A percentile compares a stretch with the other conserved stretches of the same genome.
Evolutionary conservation across 2,888 invertebrate species (phyloP).

Genomic region (Protonemura montana): DNA sequence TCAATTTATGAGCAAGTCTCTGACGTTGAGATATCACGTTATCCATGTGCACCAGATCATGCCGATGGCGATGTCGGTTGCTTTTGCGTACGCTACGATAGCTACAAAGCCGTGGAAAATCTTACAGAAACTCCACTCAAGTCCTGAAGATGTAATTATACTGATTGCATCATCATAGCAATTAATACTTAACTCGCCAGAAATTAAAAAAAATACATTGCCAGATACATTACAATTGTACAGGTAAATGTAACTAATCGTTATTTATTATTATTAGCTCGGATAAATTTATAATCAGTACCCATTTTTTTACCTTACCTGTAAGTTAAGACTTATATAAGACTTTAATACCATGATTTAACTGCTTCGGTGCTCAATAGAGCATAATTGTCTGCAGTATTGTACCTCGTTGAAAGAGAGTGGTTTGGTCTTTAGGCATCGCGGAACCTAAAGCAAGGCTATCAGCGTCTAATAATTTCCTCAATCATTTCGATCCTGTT

Average conservation of each 20-base stretch:
- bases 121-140: neutral
- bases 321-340: neutral
- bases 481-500: neutral
- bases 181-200: neutral
- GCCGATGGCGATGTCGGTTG: neutral
- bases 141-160: neutral
- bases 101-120: neutral
- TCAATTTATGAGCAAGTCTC: constrained; percentile 24
- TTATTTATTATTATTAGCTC: neutral
- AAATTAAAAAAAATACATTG: neutral
- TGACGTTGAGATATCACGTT: constrained; percentile 26
- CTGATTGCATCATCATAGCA: neutral
- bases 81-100: neutral
- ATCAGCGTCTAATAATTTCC: neutral
- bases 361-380: neutral
- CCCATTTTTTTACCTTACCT: neutral
- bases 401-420: neutral
- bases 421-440: neutral
- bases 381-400: neutral
- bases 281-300: neutral
- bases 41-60: neutral
- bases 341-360: neutral
- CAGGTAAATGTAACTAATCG: neutral
- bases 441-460: neutral
- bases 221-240: neutral